phyloP scores from a whole-genome alignment of 2,888 invertebrate genomes.

The Drosophila fungiperda region DNA sequence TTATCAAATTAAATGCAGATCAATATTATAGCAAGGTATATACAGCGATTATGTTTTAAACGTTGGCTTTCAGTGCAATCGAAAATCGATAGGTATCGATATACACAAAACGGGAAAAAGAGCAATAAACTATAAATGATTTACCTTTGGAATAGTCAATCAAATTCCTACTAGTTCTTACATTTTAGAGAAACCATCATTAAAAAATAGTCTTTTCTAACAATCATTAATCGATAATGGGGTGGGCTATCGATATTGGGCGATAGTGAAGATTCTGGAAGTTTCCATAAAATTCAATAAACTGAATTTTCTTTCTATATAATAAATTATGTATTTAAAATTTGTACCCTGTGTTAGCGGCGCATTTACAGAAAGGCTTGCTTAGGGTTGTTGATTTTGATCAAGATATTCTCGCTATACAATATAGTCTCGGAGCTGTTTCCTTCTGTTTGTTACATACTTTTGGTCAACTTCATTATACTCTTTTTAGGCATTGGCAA shows the following conservation, averaged over 20 bases:
- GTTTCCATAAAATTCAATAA: neutral
- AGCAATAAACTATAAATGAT: neutral
- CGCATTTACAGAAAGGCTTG: neutral
- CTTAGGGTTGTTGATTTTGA: neutral
- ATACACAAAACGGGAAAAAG: neutral
- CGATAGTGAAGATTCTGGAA: neutral
- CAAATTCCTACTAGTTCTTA: neutral
- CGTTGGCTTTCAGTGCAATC: neutral
- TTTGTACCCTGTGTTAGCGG: neutral
- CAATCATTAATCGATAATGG: neutral
- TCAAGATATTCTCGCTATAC: neutral
- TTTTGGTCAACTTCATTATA: neutral
- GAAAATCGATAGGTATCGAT: neutral
- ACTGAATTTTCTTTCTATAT: neutral
- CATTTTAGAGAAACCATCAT: neutral
- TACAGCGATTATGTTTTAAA: neutral
- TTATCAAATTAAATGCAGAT: neutral
- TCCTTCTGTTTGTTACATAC: neutral
- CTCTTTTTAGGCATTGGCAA: neutral
- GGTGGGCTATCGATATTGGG: neutral
- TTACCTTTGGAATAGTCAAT: neutral
- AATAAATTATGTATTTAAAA: neutral
- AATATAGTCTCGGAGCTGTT: neutral
- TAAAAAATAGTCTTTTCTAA: neutral
- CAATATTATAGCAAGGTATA: neutral